Percentiles rank a stretch among this genome's conserved stretches.
Evolutionary conservation across 2,113 vertebrate genomes (phyloP).

Genomic region (Macquaria ambigua): DNA sequence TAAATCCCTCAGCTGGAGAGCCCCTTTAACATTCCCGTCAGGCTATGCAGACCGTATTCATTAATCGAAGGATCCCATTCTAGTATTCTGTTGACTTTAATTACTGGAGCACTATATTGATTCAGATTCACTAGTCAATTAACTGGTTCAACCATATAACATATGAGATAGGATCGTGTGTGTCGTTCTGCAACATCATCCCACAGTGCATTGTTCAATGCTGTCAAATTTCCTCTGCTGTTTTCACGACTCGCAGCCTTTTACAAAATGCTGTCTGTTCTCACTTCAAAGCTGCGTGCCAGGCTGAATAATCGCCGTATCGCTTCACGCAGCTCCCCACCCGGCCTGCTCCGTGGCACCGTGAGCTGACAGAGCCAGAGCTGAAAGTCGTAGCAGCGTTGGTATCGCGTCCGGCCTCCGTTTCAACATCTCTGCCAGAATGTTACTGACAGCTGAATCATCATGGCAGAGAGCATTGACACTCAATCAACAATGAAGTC

Average conservation of each 20-base stretch:
- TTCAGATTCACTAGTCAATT: conserved; percentile 19
- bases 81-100: background rate
- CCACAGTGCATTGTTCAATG: conserved; percentile 1
- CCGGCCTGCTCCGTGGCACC: conserved; percentile 6
- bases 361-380: conserved; percentile 32
- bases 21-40: conserved; percentile 7
- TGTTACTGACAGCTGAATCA: conserved; percentile 41
- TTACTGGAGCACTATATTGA: conserved; percentile 17
- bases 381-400: conserved; percentile 33
- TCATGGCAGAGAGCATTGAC: conserved; percentile 13
- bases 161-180: background rate
- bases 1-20: conserved; percentile 2
- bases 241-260: conserved; percentile 51
- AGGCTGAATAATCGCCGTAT: conserved; percentile 60
- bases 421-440: conserved; percentile 46
- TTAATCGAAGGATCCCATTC: conserved; percentile 5
- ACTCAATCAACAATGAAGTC: conserved; percentile 6
- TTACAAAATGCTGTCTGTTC: conserved; percentile 65
- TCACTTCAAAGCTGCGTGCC: conserved; percentile 60
- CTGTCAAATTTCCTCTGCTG: conserved; percentile 24
- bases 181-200: conserved; percentile 14
- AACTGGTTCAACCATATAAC: background rate
- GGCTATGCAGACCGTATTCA: conserved; percentile 3
- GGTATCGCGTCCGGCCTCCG: background rate
- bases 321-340: conserved; percentile 20